A percentile compares a stretch with the other conserved stretches of the same genome.
These are phyloP conservation scores for Nephila pilipes DNA, from an alignment of 1,140 invertebrate species.

Conservation along the genomic window DNA sequence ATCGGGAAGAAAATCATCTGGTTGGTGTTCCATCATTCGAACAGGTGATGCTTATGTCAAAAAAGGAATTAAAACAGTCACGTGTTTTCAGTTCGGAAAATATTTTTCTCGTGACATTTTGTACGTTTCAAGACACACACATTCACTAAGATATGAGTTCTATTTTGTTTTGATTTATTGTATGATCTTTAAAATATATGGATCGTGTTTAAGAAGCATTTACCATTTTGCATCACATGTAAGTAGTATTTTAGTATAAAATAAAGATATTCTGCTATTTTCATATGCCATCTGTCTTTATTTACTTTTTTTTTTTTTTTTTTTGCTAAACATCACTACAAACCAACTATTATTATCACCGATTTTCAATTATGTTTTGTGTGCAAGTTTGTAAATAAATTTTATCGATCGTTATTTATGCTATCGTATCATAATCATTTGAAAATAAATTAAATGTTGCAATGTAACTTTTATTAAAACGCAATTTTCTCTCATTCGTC, in stretches of 20 bases:
- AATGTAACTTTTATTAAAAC: too few species aligned
- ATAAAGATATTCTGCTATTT: conserved; percentile 76
- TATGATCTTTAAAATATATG: conserved; percentile 65
- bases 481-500: too few species aligned
- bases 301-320: background rate
- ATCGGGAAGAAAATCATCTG: background rate
- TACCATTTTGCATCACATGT: conserved; percentile 76
- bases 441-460: too few species aligned
- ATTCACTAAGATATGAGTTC: conserved; percentile 12
- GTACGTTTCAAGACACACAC: conserved; percentile 51
- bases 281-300: background rate
- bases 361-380: too few species aligned
- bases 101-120: conserved; percentile 60
- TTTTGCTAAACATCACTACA: too few species aligned
- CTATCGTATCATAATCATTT: too few species aligned
- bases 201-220: conserved; percentile 72
- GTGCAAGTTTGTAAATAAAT: too few species aligned
- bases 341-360: too few species aligned
- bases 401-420: too few species aligned
- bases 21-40: background rate
- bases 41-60: background rate
- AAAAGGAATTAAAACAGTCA: background rate
- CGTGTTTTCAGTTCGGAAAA: conserved; percentile 39
- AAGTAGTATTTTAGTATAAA: conserved; percentile 76
- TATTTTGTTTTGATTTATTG: conserved; percentile 60